phyloP scores from a whole-genome alignment of 2,113 vertebrate species.

The Daubentonia madagascariensis region DNA sequence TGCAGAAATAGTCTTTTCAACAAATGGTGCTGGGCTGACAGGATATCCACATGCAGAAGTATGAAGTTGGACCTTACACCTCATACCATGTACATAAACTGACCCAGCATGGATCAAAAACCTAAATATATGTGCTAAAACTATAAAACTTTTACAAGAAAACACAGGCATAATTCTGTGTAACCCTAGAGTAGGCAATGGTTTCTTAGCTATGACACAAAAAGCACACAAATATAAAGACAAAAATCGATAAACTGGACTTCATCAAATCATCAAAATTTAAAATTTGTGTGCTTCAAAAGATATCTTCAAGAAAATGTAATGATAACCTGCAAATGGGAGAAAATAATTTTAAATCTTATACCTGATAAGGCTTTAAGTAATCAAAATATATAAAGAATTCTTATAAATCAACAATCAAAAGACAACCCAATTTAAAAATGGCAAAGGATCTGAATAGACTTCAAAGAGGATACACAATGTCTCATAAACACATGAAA shows the following conservation, averaged over 20 bases:
- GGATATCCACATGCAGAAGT: not conserved
- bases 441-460: not conserved
- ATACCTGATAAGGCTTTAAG: not conserved
- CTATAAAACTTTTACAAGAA: not conserved
- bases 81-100: not conserved
- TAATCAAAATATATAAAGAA: not conserved
- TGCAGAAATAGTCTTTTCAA: not conserved
- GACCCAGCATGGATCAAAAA: not conserved
- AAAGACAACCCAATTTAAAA: not conserved
- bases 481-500: not conserved
- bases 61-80: not conserved
- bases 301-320: not conserved
- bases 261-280: not conserved
- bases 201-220: not conserved
- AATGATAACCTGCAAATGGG: not conserved
- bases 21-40: not conserved
- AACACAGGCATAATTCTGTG: not conserved
- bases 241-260: not conserved
- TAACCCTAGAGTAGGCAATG: not conserved
- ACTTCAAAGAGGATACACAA: not conserved
- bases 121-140: not conserved
- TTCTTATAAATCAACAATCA: not conserved
- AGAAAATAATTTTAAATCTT: conserved; percentile 8
- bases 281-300: not conserved
- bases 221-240: not conserved